Base-by-base conservation (phyloP, 2,113 vertebrate genomes). In the Carassius gibelio region DNA sequence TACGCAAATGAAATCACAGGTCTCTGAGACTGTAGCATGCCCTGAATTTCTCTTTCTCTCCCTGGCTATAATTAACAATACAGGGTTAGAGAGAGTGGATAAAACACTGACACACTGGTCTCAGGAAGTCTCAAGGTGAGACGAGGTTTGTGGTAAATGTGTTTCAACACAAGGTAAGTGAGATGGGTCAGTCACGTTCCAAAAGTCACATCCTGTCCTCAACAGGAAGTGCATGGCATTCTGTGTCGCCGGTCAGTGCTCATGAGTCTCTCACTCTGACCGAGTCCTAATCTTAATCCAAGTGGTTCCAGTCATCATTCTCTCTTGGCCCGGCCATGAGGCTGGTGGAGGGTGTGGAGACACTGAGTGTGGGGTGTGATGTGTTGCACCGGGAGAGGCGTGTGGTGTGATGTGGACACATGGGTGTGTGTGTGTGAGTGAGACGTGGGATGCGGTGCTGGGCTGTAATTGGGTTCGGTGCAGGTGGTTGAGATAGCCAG, bases 381-480 rank as follows among this genome's bases (percentile, higher is more conserved):
- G 87, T 90, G 83, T 86, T 85, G 75, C 89, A 66, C 88, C 89
- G 91, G 90, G 91, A 71, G 64, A 72, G 80, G 87, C 45, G 84
- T 92, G 90, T 92, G 91, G 90, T 90, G 85, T 91, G 89, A 90
- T 87, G 89, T 88, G 84, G 72, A 76, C 81, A 59, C 66, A 34
- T 83, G 84, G 84, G 64, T 85, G 81, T 71, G 57, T 36, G 59
- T 85, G 81, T 71, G 62, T 17, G 26, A 69, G 80, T 34, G 64
- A 71, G 42, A 66, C 8, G 14, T 48, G 78, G 78, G 78, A 81
- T 23, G 38, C 78, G 36, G 64, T 82, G 84, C 85, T 87, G 78
- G 71, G 83, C 83, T 91, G 93, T 92, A 93, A 93, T 93, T 93
- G 90, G 83, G 90, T 91, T 91, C 75, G 8, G 77, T 72, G 76